These are phyloP conservation scores for Exephanes ischioxanthus DNA, from an alignment of 2,888 invertebrate genomes.

Conservation along the genomic window DNA sequence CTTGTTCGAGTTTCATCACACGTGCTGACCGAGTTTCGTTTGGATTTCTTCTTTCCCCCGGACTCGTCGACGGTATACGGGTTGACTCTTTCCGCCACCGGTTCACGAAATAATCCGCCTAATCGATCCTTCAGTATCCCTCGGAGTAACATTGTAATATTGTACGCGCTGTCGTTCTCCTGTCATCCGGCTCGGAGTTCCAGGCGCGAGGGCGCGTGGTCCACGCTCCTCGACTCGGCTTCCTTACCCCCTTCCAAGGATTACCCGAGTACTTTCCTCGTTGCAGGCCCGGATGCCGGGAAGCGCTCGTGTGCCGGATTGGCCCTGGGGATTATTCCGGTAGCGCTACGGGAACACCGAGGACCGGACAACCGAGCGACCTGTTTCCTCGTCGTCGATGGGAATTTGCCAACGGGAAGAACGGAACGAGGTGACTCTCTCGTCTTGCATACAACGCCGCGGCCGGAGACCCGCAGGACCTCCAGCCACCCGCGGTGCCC, in stretches of 20 bases:
- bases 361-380: slow-evolving; percentile 28
- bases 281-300: slow-evolving; percentile 45
- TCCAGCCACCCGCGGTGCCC: slow-evolving; percentile 74
- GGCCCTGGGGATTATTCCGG: slow-evolving; percentile 72
- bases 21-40: slow-evolving; percentile 22
- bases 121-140: slow-evolving; percentile 51
- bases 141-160: slow-evolving; percentile 16
- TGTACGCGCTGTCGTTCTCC: not conserved
- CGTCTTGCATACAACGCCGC: not conserved
- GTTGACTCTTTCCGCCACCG: slow-evolving; percentile 50
- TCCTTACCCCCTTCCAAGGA: slow-evolving; percentile 63
- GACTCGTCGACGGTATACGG: slow-evolving; percentile 19
- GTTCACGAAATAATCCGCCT: slow-evolving; percentile 37
- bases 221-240: slow-evolving; percentile 52
- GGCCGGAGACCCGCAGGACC: slow-evolving; percentile 1
- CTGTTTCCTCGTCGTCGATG: slow-evolving; percentile 19
- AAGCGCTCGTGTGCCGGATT: slow-evolving; percentile 73
- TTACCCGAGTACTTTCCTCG: slow-evolving; percentile 70
- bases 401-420: slow-evolving; percentile 15
- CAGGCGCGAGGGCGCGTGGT: slow-evolving; percentile 63
- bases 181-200: not conserved
- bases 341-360: slow-evolving; percentile 40
- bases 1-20: not conserved
- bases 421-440: slow-evolving; percentile 39
- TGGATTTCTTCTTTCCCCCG: slow-evolving; percentile 1